These are phyloP conservation scores for Motacilla alba DNA, from an alignment of 2,113 vertebrate species.

Conservation along the genomic window DNA sequence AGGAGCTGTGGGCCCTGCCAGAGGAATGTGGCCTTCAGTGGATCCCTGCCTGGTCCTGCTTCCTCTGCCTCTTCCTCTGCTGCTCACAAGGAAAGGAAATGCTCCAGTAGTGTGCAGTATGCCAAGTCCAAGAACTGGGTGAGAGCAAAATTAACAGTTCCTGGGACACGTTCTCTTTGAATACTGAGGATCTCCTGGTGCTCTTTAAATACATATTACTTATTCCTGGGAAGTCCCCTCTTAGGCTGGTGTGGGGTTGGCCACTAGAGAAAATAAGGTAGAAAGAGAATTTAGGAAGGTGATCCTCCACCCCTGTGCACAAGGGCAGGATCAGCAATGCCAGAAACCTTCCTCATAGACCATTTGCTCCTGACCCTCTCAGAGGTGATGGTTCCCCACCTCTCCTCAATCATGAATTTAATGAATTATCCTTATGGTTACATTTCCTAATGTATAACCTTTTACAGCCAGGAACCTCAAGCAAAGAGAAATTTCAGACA, in stretches of 20 bases:
- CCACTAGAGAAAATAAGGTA: background rate
- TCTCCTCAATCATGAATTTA: background rate
- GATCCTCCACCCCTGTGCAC: background rate
- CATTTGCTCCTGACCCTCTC: background rate
- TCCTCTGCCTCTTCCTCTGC: background rate
- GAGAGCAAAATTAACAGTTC: background rate
- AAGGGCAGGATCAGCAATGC: background rate
- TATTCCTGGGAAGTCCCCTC: background rate
- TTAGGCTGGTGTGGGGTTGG: background rate
- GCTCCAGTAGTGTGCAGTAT: background rate
- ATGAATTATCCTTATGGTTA: background rate
- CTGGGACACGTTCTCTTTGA: background rate
- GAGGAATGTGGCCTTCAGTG: background rate
- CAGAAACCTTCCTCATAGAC: background rate
- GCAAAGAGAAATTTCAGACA: background rate
- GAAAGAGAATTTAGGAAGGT: background rate
- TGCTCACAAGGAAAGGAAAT: background rate
- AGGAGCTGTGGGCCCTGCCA: background rate
- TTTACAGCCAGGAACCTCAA: background rate
- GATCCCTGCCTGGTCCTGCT: background rate
- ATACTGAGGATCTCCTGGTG: background rate
- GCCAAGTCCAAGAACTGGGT: background rate
- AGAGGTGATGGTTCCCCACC: background rate
- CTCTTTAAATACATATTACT: background rate
- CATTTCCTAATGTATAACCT: background rate